Base-by-base conservation (phyloP, 2,888 invertebrate genomes). In the Pammene aurita region DNA sequence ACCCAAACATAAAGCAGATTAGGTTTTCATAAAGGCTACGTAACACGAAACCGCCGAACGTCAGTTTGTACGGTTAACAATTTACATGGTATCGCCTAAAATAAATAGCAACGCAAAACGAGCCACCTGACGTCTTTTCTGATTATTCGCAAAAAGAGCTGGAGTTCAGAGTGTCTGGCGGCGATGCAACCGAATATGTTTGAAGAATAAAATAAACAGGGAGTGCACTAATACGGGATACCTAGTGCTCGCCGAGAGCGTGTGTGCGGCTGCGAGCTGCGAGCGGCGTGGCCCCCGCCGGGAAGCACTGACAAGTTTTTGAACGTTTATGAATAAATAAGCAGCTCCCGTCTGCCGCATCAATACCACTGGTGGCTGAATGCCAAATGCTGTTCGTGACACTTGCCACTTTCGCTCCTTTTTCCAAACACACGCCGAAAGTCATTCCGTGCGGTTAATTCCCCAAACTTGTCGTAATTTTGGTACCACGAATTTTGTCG, bases 311-410 rank as follows among this genome's bases (percentile, higher is more conserved):
- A 84, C 86, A 88, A 87, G 86, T 88, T 90, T 90, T 90, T 87
- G 87, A 90, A 87, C 83, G 89, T 88, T 88, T 90, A 91, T 93
- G 91, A 92, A 93, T 92, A 91, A 92, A 79, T 92, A 83, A 93
- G 80, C 71, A 78, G 77, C 73, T 76, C 80, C 83, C 86, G 93
- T 92, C 92, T 93, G 89, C 86, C 83, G 84, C 90, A 87, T 90
- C 92, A 88, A 90, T 92, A 90, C 83, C 77, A 73, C 76, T 75
- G 76, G 85, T 84, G 87, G 87, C 88, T 87, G 90, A 88, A 89
- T 89, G 85, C 88, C 88, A 88, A 90, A 90, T 87, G 86, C 77
- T 77, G 84, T 86, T 86, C 89, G 89, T 91, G 90, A 89, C 90
- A 90, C 83, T 87, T 86, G 85, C 83, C 87, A 90, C 89, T 92